Base-by-base conservation (phyloP, 2,797 vertebrate genomes). In the Thunnus albacares region DNA sequence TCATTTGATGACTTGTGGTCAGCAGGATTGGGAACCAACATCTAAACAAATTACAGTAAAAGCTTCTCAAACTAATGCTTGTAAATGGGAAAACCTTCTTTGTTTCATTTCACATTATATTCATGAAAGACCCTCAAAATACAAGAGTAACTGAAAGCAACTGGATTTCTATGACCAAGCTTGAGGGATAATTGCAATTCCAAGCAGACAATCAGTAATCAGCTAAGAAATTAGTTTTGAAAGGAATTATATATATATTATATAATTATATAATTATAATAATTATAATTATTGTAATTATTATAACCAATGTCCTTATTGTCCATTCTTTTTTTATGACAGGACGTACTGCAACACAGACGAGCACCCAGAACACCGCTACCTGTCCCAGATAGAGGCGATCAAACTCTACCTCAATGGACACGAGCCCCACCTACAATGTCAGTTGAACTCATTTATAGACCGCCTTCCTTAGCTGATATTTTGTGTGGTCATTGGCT, bases 301-400 rank as follows among this genome's bases (percentile, higher is more conserved):
- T 30, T 5, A 6, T 57, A 41, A 61, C 43, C 11, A 28, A 8
- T 26, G 6, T 56, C 38, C n/a, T 18, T 28, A 24, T 73, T 77
- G 15, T 78, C 3, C 4, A 0, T n/a, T 80, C 13, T 76, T 26
- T 38, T 61, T 74, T 11, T 59, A 1, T 66, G 63, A 57, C 85
- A 99, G 98, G 98, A 98, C 97, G 5, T 99, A 99, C 85, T 99
- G 98, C 93, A 98, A 98, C 93, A 99, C 96, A 11, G 98, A 98
- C 30, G 93, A 97, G 45, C 96, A 98, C 87, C 97, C 96, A 1
- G 96, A 98, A 26, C 98, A 99, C 79, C 97, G 96, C 4, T 96
- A 97, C 88, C 95, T 99, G 87, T 94, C 97, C 81, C 98, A 99
- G 81, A 93, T 98, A 38, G 97, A 98, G 77, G 98, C 98, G 2